A percentile compares a stretch with the other conserved stretches of the same genome.
Conservation (phyloP, 2,113 vertebrate species). For the Mus pahari region DNA sequence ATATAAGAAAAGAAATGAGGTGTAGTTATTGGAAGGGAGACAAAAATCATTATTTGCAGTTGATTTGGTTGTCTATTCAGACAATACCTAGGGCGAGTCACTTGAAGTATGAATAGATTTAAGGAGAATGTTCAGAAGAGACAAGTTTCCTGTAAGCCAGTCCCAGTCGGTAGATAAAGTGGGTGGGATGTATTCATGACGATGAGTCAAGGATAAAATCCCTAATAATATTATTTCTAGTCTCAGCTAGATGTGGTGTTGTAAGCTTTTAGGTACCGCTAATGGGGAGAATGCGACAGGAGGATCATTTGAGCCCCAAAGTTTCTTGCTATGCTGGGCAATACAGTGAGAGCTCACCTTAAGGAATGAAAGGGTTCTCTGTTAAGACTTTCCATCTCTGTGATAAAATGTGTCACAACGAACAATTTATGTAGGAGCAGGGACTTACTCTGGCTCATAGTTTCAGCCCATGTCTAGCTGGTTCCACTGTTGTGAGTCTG, state of each 20-base stretch:
- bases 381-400: not conserved
- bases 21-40: constrained; percentile 26
- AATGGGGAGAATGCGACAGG: not conserved
- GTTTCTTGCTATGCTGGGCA: not conserved
- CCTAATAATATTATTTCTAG: not conserved
- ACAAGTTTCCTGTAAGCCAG: constrained; percentile 51
- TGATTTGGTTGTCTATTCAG: constrained; percentile 2
- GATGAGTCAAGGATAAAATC: constrained; percentile 31
- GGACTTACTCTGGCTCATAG: not conserved
- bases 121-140: constrained; percentile 53
- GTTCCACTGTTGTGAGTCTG: not conserved
- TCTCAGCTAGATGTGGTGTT: not conserved
- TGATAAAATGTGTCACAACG: not conserved
- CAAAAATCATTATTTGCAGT: constrained; percentile 59
- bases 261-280: not conserved
- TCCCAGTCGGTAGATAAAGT: constrained; percentile 25
- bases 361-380: not conserved
- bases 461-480: not conserved
- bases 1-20: constrained; percentile 43
- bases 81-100: constrained; percentile 38
- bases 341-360: not conserved
- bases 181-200: constrained; percentile 16
- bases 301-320: not conserved
- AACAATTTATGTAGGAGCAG: not conserved
- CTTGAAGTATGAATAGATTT: constrained; percentile 52